phyloP scores from a whole-genome alignment of 64 coral and sea anemone genomes.

The Trachythela sp. region DNA sequence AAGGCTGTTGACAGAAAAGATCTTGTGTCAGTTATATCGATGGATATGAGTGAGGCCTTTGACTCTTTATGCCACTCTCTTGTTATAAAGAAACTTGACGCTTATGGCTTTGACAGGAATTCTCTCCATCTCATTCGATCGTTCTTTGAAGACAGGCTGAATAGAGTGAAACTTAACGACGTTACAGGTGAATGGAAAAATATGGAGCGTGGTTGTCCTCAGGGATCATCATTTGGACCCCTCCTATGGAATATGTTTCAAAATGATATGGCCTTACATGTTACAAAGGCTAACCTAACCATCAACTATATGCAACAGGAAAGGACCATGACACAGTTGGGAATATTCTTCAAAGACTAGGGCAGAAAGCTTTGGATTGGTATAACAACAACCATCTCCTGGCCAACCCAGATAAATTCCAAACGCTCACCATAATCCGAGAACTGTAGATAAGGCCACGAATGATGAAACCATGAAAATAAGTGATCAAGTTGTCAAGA shows the following conservation, averaged over 20 bases:
- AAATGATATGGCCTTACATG: neutral
- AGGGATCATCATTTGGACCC: neutral
- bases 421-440: neutral
- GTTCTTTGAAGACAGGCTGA: neutral
- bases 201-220: neutral
- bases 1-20: neutral
- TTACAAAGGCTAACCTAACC: neutral
- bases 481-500: neutral
- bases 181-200: neutral
- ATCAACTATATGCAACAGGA: constrained; percentile 10
- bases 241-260: constrained; percentile 15
- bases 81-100: neutral
- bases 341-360: neutral
- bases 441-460: neutral
- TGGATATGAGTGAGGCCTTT: constrained; percentile 6
- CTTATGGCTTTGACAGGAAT: neutral
- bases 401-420: neutral
- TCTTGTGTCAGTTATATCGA: neutral
- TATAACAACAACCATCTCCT: neutral
- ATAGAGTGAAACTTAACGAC: neutral
- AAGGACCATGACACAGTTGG: neutral
- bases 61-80: neutral
- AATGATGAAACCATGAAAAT: neutral
- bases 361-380: neutral
- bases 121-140: neutral